phyloP scores from a whole-genome alignment of 2,797 vertebrate species.

The Rhinophrynus dorsalis region DNA sequence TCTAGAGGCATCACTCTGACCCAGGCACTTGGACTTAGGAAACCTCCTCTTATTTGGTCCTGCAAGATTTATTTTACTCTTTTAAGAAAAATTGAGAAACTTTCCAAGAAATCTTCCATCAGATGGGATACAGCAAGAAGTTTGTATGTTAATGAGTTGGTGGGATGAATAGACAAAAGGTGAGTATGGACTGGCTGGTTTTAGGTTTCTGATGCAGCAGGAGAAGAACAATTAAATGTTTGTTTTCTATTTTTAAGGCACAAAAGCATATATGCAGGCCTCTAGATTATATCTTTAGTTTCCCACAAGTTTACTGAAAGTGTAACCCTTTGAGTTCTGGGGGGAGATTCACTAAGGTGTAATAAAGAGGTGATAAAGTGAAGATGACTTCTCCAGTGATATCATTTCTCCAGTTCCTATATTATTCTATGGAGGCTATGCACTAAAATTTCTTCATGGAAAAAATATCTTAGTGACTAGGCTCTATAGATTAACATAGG shows the following conservation, averaged over 20 bases:
- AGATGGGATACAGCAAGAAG: slow-evolving; percentile 3
- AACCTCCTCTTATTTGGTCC: background rate
- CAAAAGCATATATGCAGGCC: background rate
- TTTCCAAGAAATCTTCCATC: background rate
- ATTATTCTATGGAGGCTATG: too few species aligned
- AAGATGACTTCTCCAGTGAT: too few species aligned
- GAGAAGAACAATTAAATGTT: slow-evolving; percentile 3
- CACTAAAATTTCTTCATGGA: too few species aligned
- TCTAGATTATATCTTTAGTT: background rate
- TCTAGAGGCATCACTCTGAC: background rate
- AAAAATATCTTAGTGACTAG: too few species aligned
- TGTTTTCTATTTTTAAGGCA: slow-evolving; percentile 4
- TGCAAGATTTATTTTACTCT: slow-evolving; percentile 1
- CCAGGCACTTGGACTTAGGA: background rate
- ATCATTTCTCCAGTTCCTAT: too few species aligned
- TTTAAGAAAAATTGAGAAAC: slow-evolving; percentile 2
- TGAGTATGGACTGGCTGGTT: slow-evolving; percentile 16
- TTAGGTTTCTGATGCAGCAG: slow-evolving; percentile 11
- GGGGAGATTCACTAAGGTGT: too few species aligned
- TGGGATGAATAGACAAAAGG: slow-evolving; percentile 40
- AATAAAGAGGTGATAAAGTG: too few species aligned
- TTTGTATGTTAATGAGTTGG: background rate
- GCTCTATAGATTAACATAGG: too few species aligned
- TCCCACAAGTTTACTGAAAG: too few species aligned
- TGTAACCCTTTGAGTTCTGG: too few species aligned